phyloP scores from a whole-genome alignment of 1,140 invertebrate genomes.

The Heliothis subflexa region DNA sequence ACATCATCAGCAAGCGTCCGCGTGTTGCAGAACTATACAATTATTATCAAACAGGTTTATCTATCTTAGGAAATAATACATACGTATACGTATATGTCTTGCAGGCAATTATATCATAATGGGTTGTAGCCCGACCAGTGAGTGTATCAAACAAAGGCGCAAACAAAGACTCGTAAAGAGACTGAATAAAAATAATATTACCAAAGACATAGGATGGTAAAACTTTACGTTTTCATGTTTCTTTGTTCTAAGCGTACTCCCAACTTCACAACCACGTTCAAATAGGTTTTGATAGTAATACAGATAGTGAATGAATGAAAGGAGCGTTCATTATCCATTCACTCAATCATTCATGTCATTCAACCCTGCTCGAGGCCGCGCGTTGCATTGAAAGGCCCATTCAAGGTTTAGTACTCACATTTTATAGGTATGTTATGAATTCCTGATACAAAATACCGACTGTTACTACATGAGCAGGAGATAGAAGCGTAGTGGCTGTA shows the following conservation, averaged over 20 bases:
- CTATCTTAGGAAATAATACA: background rate
- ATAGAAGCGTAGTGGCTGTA: constrained; percentile 12
- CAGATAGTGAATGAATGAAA: constrained; percentile 43
- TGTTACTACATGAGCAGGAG: constrained; percentile 6
- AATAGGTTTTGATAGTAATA: constrained; percentile 37
- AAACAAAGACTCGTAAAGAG: constrained; percentile 30
- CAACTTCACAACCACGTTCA: constrained; percentile 8
- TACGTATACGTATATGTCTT: background rate
- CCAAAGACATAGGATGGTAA: background rate
- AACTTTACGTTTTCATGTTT: background rate
- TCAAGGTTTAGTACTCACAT: constrained; percentile 49
- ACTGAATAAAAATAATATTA: constrained; percentile 6
- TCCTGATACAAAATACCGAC: constrained; percentile 26
- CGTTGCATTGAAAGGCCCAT: constrained; percentile 53
- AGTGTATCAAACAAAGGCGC: constrained; percentile 25
- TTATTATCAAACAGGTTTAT: constrained; percentile 1
- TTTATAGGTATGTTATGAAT: constrained; percentile 39
- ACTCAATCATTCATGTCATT: constrained; percentile 56
- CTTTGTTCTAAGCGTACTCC: constrained; percentile 18
- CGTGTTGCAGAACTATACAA: constrained; percentile 28
- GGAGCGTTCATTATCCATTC: constrained; percentile 37
- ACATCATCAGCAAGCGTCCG: constrained; percentile 24
- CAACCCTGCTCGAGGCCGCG: constrained; percentile 49
- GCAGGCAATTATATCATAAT: constrained; percentile 9
- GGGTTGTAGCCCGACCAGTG: background rate